Percentiles rank a stretch among this genome's conserved stretches.
Evolutionary conservation across 1,140 invertebrate genomes (phyloP).

Genomic region (Pogonomyrmex californicus): DNA sequence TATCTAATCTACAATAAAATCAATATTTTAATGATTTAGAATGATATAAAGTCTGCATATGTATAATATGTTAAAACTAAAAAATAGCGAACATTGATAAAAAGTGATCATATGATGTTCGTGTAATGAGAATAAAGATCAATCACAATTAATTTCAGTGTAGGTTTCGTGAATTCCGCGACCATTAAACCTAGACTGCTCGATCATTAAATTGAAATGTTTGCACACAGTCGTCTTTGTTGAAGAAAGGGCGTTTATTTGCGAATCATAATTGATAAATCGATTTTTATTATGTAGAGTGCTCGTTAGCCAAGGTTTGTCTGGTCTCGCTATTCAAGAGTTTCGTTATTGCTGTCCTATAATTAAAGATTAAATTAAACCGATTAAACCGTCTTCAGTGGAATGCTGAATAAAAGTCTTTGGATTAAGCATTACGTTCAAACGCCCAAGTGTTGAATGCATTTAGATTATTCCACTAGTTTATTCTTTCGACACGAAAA

Average conservation of each 20-base stretch:
- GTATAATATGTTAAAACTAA: not conserved
- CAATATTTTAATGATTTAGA: no score
- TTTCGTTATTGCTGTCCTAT: not conserved
- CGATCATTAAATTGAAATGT: slow-evolving; percentile 61
- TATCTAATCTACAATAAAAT: not conserved
- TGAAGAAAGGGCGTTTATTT: slow-evolving; percentile 54
- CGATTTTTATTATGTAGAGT: slow-evolving; percentile 62
- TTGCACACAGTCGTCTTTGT: slow-evolving; percentile 20
- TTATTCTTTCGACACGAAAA: no score
- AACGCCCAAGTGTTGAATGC: not conserved
- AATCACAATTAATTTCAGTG: slow-evolving; percentile 14
- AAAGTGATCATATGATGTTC: not conserved
- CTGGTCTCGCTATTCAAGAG: not conserved
- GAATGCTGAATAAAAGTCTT: not conserved
- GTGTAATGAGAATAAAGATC: not conserved
- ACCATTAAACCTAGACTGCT: slow-evolving; percentile 5
- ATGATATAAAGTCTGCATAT: not conserved
- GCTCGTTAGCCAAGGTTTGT: slow-evolving; percentile 13
- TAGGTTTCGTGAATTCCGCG: not conserved
- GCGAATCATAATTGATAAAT: slow-evolving; percentile 49
- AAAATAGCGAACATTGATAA: not conserved
- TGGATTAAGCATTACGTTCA: not conserved
- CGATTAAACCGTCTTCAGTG: not conserved
- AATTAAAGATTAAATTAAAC: slow-evolving; percentile 17
- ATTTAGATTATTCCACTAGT: no score